Evolutionary conservation across 2,888 invertebrate genomes (phyloP).

Genomic region (Agapostemon virescens): DNA sequence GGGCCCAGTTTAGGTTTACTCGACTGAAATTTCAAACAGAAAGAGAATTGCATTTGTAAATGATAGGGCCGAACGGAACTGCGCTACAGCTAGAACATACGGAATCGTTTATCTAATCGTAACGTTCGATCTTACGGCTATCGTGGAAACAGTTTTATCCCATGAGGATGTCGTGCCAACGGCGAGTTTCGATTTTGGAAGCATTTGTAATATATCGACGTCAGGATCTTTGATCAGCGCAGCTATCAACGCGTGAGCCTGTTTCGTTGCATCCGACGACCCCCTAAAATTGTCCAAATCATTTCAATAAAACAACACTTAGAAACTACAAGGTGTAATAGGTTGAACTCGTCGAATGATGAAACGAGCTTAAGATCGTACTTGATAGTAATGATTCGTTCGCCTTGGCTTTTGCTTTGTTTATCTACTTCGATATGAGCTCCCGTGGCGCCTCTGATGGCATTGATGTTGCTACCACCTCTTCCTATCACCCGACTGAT

Average conservation of each 20-base stretch:
- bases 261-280: slow-evolving; percentile 93
- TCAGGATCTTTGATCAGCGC: slow-evolving; percentile 97
- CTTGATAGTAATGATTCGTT: slow-evolving; percentile 97
- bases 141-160: slow-evolving; percentile 82
- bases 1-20: slow-evolving; percentile 76
- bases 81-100: no score
- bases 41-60: neutral
- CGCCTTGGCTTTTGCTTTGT: slow-evolving; percentile 95
- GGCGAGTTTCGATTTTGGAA: slow-evolving; percentile 86
- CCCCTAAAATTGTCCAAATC: slow-evolving; percentile 83
- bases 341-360: neutral
- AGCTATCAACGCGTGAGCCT: slow-evolving; percentile 94
- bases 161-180: slow-evolving; percentile 83
- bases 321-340: no score
- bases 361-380: slow-evolving; percentile 72
- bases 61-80: neutral
- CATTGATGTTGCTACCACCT: slow-evolving; percentile 98
- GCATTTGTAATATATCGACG: slow-evolving; percentile 91
- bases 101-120: neutral
- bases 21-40: slow-evolving; percentile 70
- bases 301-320: neutral
- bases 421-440: slow-evolving; percentile 99
- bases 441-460: slow-evolving; percentile 97
- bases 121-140: slow-evolving; percentile 78
- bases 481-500: slow-evolving; percentile 98